Conservation (phyloP, 2,113 vertebrate genomes). For the Eonycteris spelaea region DNA sequence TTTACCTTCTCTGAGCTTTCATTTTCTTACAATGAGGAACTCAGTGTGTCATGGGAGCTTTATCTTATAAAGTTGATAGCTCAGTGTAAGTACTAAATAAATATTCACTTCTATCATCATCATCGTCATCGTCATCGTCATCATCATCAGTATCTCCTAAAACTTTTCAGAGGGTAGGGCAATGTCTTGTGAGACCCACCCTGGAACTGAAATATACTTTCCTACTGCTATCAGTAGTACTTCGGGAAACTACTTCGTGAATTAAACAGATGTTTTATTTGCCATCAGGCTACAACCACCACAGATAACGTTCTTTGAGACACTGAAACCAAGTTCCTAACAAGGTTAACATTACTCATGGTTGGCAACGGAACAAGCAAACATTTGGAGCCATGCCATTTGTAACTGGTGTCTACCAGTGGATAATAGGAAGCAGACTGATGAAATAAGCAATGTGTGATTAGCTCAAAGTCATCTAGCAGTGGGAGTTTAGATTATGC, state of each 20-base stretch:
- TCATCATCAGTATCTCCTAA: neutral
- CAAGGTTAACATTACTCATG: neutral
- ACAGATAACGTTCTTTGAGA: neutral
- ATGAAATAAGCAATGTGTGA: neutral
- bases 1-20: neutral
- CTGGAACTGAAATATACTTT: neutral
- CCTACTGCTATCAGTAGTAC: neutral
- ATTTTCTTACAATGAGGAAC: neutral
- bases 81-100: neutral
- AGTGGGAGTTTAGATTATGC: neutral
- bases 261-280: slow-evolving; percentile 21
- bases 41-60: neutral
- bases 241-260: neutral
- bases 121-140: neutral
- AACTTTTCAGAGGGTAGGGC: neutral
- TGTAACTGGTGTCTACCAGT: neutral
- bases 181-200: neutral
- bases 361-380: neutral
- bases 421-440: neutral
- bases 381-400: neutral
- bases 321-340: neutral
- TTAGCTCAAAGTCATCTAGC: neutral
- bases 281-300: neutral
- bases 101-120: neutral
- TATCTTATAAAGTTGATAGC: neutral